A percentile compares a stretch with the other conserved stretches of the same genome.
Evolutionary conservation across 2,113 vertebrate species (phyloP).

Genomic region (Dicerorhinus sumatrensis): DNA sequence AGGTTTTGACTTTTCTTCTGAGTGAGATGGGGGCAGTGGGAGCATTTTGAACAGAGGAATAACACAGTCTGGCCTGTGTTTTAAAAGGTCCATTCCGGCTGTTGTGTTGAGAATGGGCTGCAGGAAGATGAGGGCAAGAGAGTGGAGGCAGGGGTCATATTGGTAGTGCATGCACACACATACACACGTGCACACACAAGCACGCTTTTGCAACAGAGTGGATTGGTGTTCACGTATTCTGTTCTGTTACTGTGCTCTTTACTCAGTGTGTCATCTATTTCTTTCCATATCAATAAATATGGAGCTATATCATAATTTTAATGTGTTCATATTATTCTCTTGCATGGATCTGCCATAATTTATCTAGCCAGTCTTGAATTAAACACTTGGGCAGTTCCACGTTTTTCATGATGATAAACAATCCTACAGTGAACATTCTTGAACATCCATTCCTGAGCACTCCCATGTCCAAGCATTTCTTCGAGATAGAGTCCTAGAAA

Average conservation of each 20-base stretch:
- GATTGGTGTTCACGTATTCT: background rate
- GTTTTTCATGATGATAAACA: background rate
- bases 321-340: background rate
- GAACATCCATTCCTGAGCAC: background rate
- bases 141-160: accelerated
- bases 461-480: background rate
- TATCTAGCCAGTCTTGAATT: background rate
- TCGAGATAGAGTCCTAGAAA: background rate
- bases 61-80: background rate
- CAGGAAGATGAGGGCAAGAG: background rate
- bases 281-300: background rate
- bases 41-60: background rate
- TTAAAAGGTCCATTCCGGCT: too few relatives aligned
- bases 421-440: background rate
- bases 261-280: background rate
- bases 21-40: background rate
- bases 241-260: background rate
- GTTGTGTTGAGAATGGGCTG: background rate
- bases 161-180: accelerated
- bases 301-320: background rate
- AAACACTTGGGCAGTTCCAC: background rate
- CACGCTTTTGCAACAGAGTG: background rate
- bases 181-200: too few relatives aligned
- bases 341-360: background rate
- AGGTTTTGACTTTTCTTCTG: background rate